phyloP scores from a whole-genome alignment of 2,888 invertebrate species.

The Pammene fasciana region DNA sequence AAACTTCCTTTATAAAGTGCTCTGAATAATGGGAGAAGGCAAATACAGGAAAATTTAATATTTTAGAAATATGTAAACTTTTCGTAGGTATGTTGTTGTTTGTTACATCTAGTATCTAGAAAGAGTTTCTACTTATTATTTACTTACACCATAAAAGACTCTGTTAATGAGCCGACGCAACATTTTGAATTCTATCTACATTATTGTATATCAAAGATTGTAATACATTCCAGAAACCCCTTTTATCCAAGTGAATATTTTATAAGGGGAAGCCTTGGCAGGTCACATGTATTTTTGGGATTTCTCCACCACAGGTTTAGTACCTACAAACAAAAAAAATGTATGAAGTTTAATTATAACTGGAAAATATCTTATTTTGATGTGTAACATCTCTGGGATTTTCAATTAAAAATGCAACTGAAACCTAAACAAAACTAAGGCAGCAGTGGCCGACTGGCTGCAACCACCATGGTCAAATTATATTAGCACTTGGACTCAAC shows the following conservation, averaged over 20 bases:
- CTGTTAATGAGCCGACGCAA: not conserved
- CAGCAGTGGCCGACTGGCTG: not conserved
- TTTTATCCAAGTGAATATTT: conserved; percentile 39
- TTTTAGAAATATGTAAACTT: no score
- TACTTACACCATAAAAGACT: not conserved
- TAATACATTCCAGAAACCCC: conserved; percentile 32
- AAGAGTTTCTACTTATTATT: not conserved
- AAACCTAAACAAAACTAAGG: not conserved
- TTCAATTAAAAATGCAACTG: not conserved
- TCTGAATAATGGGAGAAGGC: no score
- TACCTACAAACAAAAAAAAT: not conserved
- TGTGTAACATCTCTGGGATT: not conserved
- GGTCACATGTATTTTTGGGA: conserved; percentile 14
- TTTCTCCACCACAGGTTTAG: not conserved
- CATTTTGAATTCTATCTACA: conserved; percentile 29
- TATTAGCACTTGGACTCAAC: conserved; percentile 3
- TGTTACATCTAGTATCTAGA: not conserved
- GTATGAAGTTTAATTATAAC: not conserved
- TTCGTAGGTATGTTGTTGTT: no score
- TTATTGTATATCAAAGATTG: conserved; percentile 28
- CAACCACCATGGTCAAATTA: not conserved
- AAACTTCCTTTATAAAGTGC: no score
- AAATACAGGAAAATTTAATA: no score
- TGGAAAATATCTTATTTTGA: not conserved
- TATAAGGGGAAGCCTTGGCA: conserved; percentile 29